Conservation (phyloP, 2,888 invertebrate genomes). For the Macrophya annulata region DNA sequence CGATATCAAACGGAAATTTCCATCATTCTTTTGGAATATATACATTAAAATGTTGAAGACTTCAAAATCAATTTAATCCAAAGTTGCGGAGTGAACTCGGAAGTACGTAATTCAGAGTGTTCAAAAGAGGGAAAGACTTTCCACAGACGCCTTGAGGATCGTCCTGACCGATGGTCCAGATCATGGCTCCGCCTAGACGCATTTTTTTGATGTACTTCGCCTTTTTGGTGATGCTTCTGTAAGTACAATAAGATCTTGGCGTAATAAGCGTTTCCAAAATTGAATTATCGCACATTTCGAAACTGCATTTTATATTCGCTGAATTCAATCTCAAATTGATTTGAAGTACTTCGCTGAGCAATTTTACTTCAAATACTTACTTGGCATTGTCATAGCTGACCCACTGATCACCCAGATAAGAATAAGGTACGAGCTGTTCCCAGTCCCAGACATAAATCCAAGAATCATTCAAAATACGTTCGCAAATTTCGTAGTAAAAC, state of each 20-base stretch:
- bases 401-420: conserved; percentile 73
- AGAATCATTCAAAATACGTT: conserved; percentile 60
- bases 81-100: too few relatives aligned
- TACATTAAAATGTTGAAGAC: too few relatives aligned
- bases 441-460: conserved; percentile 76
- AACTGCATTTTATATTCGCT: too few relatives aligned
- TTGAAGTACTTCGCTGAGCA: too few relatives aligned
- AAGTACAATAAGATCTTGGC: too few relatives aligned
- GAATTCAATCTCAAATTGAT: too few relatives aligned
- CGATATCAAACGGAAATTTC: too few relatives aligned
- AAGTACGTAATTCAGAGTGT: too few relatives aligned
- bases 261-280: too few relatives aligned
- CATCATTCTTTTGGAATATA: too few relatives aligned
- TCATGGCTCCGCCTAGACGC: conserved; percentile 85
- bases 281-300: too few relatives aligned
- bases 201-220: conserved; percentile 70
- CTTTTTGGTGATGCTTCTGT: conserved; percentile 79
- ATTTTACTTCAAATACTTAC: conserved; percentile 55
- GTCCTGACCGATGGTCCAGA: conserved; percentile 92
- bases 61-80: too few relatives aligned
- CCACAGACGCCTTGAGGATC: conserved; percentile 86
- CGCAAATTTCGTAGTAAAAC: conserved; percentile 87
- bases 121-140: conserved; percentile 70
- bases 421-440: conserved; percentile 78
- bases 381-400: conserved; percentile 66